Base-by-base conservation (phyloP, 2,113 vertebrate species). In the Nasalis larvatus region DNA sequence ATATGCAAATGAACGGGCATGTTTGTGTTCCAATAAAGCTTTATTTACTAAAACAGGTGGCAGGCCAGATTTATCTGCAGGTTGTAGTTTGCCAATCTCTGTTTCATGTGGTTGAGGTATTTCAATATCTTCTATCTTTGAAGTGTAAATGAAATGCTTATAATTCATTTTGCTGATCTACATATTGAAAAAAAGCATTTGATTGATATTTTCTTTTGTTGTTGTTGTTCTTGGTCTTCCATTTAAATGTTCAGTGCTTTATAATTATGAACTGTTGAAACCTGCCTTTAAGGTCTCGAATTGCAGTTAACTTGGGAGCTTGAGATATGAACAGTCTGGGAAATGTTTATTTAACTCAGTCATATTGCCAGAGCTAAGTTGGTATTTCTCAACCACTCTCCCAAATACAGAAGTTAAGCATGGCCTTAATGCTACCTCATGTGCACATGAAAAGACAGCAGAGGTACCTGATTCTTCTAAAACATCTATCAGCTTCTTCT, bases 341-440 rank as follows among this genome's bases (percentile, higher is more conserved):
- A 94, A 94, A 86, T 92, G 80, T 97, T 98, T 97, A 80, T 89
- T 96, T 96, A 97, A 94, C 47, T 78, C 84, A 95, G 94, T 86
- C 93, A 87, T 86, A 86, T 86, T 86, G 78, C 90, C 93, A 97
- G 47, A 92, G 69, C 21, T 60, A 54, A 89, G 78, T 74, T 94
- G 52, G 83, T 94, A 85, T 97, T 97, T 96, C 81, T 87, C 93
- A 97, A 52, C 14, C 18, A 76, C 60, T 83, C 47, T 91, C 37
- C 37, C 88, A 95, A 90, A 94, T 58, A 84, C 20, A 17, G 56
- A 77, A 95, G 81, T 66, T 92, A 92, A 96, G 92, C 20, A 97
- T 56, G 97, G 1, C 83, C 90, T 97, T 94, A 94, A 93, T 35
- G 63, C 66, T 35, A 60, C 20, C 9, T 80, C 8, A 20, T n/a